Evolutionary conservation across 2,113 vertebrate genomes (phyloP), one percentile per base, ranked within the genome.

Genomic region (Xyrauchen texanus): DNA sequence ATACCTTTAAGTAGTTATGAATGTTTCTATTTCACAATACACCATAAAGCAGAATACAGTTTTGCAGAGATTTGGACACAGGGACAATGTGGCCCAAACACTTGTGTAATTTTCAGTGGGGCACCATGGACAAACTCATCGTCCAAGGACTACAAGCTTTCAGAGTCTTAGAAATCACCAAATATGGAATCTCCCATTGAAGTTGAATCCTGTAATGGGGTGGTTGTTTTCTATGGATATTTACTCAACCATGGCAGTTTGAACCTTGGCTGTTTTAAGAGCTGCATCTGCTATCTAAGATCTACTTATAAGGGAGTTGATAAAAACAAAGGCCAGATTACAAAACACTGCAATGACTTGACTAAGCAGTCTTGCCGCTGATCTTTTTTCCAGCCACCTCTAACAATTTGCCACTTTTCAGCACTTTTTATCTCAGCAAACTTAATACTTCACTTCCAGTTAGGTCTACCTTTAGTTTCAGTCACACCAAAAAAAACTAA

Each of bases 241-340:
- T 92, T 90, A 85, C 85, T 81, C 82, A 84, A 85, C 60, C 10
- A 78, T 87, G 86, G 69, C 68, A 83, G 84, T 82, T 87, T 92
- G 91, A 89, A 92, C 92, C 87, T 91, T 89, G 90, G 88, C 89
- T 89, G 52, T 79, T 85, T 85, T 79, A 87, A 86, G 78, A 68
- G 69, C 21, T 34, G 21, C 21, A 34, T 34, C 21, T 34, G 68
- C 84, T 88, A 90, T 90, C 90, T 84, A 80, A 89, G 84, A 87
- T 76, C 62, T 80, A 72, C 74, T 87, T 58, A 82, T 77, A 76
- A 84, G 81, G 67, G 81, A 84, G 78, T 67, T 67, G 78, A 82
- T 82, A 79, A 83, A 34, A 86, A 79, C 16, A 77, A 81, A 84
- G 82, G 73, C 47, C 70, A 76, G 78, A 74, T 83, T 49, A 85